A percentile compares a stretch with the other conserved stretches of the same genome.
Conservation (phyloP, 2,797 vertebrate genomes). For the Lacerta viridis region DNA sequence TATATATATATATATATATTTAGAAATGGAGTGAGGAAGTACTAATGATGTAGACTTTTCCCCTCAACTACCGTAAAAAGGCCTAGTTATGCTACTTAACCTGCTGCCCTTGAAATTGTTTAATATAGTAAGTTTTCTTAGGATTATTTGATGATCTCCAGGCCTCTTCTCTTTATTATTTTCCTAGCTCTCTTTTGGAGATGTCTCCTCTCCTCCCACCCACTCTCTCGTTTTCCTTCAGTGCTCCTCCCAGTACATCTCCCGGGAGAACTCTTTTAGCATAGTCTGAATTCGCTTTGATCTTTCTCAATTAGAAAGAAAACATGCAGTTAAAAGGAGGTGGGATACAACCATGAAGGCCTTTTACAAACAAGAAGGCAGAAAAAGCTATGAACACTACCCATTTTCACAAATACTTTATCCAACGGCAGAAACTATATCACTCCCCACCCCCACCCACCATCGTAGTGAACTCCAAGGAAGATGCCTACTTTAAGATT, state of each 20-base stretch:
- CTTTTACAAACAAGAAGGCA: not conserved
- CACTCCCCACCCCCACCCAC: not conserved
- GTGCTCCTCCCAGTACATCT: conserved; percentile 65
- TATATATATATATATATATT: conserved; percentile 25
- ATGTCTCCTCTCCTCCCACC: conserved; percentile 67
- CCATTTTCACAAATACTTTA: conserved; percentile 21
- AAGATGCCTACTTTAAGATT: conserved; percentile 50
- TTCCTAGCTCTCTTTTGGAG: conserved; percentile 50
- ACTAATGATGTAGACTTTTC: conserved; percentile 69
- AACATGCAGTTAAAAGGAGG: conserved; percentile 47
- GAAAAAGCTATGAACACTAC: conserved; percentile 24
- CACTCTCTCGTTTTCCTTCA: conserved; percentile 51
- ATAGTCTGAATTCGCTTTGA: conserved; percentile 60
- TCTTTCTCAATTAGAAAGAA: conserved; percentile 62
- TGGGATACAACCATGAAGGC: conserved; percentile 24
- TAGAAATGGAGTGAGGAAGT: conserved; percentile 47
- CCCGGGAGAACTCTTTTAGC: conserved; percentile 54
- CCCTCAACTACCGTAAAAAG: conserved; percentile 61
- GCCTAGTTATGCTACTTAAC: conserved; percentile 72
- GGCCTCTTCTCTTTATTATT: conserved; percentile 50
- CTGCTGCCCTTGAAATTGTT: conserved; percentile 67
- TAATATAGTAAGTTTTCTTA: conserved; percentile 66
- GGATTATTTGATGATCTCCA: conserved; percentile 66
- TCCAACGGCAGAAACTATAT: not conserved
- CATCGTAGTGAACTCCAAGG: conserved; percentile 8